Evolutionary conservation across 2,113 vertebrate genomes (phyloP), one percentile per base, ranked within the genome.

Genomic region (Lagopus leucura): DNA sequence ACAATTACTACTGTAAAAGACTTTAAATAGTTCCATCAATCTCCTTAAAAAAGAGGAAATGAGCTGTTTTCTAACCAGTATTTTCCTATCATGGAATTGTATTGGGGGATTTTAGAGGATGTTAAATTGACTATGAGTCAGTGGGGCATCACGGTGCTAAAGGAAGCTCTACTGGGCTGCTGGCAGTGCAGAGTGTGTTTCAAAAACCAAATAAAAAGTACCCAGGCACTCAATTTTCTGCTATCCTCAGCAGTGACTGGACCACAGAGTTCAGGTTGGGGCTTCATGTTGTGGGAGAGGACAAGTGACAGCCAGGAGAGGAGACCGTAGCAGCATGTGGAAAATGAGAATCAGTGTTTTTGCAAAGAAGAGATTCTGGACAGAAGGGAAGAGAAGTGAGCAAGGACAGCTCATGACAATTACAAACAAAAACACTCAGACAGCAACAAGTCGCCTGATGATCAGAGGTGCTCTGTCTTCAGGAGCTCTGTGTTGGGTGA

Each of bases 101-200:
- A 89, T 70, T 86, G 75, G 96, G 95, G 94, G 73, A 73, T 97
- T 97, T 97, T 94, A 88, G 77, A 81, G 52, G 70, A 86, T 95
- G 91, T 94, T 91, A 93, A 86, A 84, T 85, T 42, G 40, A 55
- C 52, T 77, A 10, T 97, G 96, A 97, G 90, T 97, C 96, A 97
- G 70, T 52, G 38, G 32, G 75, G 30, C 73, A 83, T 42, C 36
- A 63, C 48, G 0, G 10, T 89, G 48, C 69, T 81, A 57, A 89
- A 92, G 72, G 94, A 91, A 74, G n/a, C 79, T 86, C 10, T 66
- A 10, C n/a, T 25, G 20, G 58, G 30, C 47, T 76, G 50, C 36
- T 92, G 54, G 43, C 79, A 75, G n/a, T 82, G 45, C 25, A 10
- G 42, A 9, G 24, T 71, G 24, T 74, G 43, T 86, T 88, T 88